Percentiles rank a stretch among this genome's conserved stretches.
These are phyloP conservation scores for Rhombomys opimus DNA, from an alignment of 2,113 vertebrate species.

Conservation along the genomic window DNA sequence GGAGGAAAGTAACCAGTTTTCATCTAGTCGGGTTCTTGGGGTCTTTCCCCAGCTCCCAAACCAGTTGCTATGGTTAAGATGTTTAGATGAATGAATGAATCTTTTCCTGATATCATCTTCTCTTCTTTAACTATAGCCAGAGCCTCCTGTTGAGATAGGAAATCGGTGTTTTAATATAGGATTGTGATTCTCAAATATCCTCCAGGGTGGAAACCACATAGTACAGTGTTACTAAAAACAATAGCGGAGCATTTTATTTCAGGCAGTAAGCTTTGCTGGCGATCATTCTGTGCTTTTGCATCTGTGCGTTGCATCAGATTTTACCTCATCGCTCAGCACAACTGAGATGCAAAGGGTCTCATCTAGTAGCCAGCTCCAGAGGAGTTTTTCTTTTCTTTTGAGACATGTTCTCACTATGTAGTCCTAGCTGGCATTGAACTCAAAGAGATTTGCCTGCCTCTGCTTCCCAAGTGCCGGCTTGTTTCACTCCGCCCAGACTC, in stretches of 20 bases:
- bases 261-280: conserved; percentile 10
- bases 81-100: background rate
- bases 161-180: conserved; percentile 2
- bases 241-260: conserved; percentile 2
- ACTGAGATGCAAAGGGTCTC: conserved; percentile 22
- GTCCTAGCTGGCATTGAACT: background rate
- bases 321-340: conserved; percentile 6
- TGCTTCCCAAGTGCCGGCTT: background rate
- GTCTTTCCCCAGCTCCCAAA: background rate
- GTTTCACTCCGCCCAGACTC: background rate
- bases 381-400: background rate
- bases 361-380: background rate
- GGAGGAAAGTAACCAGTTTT: background rate
- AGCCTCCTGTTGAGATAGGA: background rate
- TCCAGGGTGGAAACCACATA: background rate
- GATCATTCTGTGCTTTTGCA: background rate
- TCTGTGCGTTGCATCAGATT: background rate
- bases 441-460: background rate
- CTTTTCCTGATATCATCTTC: background rate
- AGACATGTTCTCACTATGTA: background rate
- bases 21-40: background rate
- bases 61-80: background rate
- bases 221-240: background rate
- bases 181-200: conserved; percentile 24
- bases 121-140: background rate